Evolutionary conservation across 2,888 invertebrate species (phyloP).

Genomic region (Sarcophaga carnaria): DNA sequence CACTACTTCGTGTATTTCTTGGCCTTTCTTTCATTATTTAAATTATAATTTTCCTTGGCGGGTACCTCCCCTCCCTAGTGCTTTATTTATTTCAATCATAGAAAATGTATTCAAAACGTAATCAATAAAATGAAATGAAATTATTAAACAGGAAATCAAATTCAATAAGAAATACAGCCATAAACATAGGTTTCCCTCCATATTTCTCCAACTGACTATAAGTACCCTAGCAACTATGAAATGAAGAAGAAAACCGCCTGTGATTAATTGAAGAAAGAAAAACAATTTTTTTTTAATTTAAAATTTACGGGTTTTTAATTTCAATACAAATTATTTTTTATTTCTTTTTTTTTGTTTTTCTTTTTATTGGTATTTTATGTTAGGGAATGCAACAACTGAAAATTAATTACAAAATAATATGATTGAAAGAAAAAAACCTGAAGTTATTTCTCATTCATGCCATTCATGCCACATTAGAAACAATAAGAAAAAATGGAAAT

Average conservation of each 20-base stretch:
- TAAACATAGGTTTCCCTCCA: background rate
- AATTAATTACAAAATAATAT: background rate
- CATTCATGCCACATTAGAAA: background rate
- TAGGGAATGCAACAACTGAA: background rate
- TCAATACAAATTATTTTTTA: background rate
- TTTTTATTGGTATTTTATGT: background rate
- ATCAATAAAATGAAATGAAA: constrained; percentile 57
- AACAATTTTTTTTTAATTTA: background rate
- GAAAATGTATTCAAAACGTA: constrained; percentile 11
- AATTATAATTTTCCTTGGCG: background rate
- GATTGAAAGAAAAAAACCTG: background rate
- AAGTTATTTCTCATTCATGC: constrained; percentile 5
- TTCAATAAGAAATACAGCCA: constrained; percentile 7
- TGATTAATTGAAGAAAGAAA: constrained; percentile 10
- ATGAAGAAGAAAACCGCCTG: background rate
- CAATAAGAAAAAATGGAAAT: background rate
- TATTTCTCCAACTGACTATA: background rate
- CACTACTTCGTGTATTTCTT: background rate
- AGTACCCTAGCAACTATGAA: constrained; percentile 13
- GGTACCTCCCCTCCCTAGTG: background rate
- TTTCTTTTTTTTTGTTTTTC: too few relatives aligned
- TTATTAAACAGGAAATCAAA: constrained; percentile 66
- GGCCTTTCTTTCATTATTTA: background rate
- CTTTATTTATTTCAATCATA: constrained; percentile 52
- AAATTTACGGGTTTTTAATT: background rate